These are phyloP conservation scores for Heliconius hermathena DNA, from an alignment of 1,140 invertebrate species.

Conservation along the genomic window DNA sequence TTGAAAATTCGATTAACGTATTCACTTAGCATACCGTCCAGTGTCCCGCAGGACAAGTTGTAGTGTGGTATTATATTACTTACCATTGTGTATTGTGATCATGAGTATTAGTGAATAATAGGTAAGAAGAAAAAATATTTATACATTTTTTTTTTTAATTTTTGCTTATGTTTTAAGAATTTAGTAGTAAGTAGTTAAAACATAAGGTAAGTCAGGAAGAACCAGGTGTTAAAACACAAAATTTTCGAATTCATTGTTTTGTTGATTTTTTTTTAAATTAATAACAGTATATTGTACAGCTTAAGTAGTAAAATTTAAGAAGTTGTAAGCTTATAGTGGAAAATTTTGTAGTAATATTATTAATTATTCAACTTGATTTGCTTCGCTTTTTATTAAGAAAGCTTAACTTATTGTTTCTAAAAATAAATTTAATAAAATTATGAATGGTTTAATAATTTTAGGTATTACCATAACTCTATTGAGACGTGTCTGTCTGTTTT, in stretches of 20 bases:
- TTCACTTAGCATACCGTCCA: conserved; percentile 72
- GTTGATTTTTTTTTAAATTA: not conserved
- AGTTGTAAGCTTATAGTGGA: too few species aligned
- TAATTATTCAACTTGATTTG: too few species aligned
- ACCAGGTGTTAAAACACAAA: not conserved
- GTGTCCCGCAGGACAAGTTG: conserved; percentile 61
- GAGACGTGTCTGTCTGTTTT: too few species aligned
- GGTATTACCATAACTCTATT: too few species aligned
- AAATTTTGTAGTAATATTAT: too few species aligned
- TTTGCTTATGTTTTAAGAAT: not conserved
- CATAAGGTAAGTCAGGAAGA: not conserved
- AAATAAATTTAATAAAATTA: too few species aligned
- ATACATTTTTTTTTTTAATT: not conserved
- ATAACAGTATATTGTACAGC: too few species aligned
- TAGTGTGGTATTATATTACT: conserved; percentile 34
- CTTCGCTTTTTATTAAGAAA: too few species aligned
- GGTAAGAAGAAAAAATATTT: conserved; percentile 29
- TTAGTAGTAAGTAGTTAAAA: too few species aligned
- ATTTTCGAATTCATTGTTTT: not conserved
- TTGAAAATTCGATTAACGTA: conserved; percentile 76
- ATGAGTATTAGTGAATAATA: conserved; percentile 36
- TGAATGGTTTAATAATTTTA: too few species aligned
- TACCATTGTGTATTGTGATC: conserved; percentile 36
- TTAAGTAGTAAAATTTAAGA: too few species aligned
- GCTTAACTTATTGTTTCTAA: too few species aligned